Percentiles rank a stretch among this genome's conserved stretches.
These are phyloP conservation scores for Ethmia dodecea DNA, from an alignment of 2,888 invertebrate species.

Conservation along the genomic window DNA sequence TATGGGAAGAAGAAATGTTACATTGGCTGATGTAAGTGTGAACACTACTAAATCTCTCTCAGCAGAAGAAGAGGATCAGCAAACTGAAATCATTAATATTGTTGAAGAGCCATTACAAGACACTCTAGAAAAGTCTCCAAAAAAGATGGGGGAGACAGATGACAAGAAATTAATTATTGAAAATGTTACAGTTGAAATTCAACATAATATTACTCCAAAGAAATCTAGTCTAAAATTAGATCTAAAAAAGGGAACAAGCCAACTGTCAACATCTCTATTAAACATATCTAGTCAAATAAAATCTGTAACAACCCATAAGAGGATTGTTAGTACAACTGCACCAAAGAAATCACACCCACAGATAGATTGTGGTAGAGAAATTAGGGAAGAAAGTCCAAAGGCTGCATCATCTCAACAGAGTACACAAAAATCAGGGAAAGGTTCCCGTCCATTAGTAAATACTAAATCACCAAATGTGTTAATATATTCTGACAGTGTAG, in stretches of 20 bases:
- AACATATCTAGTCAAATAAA: slow-evolving; percentile 74
- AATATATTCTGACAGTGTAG: slow-evolving; percentile 87
- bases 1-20: slow-evolving; percentile 37
- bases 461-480: slow-evolving; percentile 88
- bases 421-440: slow-evolving; percentile 58
- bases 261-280: slow-evolving; percentile 57
- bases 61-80: slow-evolving; percentile 41
- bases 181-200: slow-evolving; percentile 70
- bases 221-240: slow-evolving; percentile 67
- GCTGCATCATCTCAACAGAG: slow-evolving; percentile 44
- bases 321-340: slow-evolving; percentile 63
- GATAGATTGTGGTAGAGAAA: slow-evolving; percentile 38
- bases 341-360: slow-evolving; percentile 56
- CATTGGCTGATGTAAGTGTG: slow-evolving; percentile 61
- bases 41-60: slow-evolving; percentile 60
- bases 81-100: slow-evolving; percentile 15
- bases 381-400: slow-evolving; percentile 44
- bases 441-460: slow-evolving; percentile 73
- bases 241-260: slow-evolving; percentile 64
- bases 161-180: slow-evolving; percentile 55
- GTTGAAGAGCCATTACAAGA: slow-evolving; percentile 9
- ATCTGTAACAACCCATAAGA: slow-evolving; percentile 68
- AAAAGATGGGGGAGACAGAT: slow-evolving; percentile 28
- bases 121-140: slow-evolving; percentile 28
- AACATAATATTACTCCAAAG: slow-evolving; percentile 69